phyloP scores from a whole-genome alignment of 2,888 invertebrate species.

The Dascillus cervinus region DNA sequence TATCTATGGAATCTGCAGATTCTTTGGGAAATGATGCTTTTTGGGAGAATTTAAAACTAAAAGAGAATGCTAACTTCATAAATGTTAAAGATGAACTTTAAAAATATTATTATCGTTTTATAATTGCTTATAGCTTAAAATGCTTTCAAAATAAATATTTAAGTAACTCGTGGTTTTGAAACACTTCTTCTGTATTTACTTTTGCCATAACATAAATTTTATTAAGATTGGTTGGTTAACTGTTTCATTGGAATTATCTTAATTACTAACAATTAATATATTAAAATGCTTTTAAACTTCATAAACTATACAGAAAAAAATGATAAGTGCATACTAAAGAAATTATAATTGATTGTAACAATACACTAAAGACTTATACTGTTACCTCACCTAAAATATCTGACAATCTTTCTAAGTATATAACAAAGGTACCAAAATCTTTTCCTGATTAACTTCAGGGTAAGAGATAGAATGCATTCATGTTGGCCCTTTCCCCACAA shows the following conservation, averaged over 20 bases:
- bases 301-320: no score
- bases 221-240: no score
- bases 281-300: no score
- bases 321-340: no score
- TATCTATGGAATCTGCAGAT: slow-evolving; percentile 41
- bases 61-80: slow-evolving; percentile 50
- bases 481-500: slow-evolving; percentile 79
- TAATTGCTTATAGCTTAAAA: no score
- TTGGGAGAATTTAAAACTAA: slow-evolving; percentile 54
- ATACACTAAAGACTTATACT: slow-evolving; percentile 47
- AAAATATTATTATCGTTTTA: no score
- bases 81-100: slow-evolving; percentile 43
- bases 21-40: slow-evolving; percentile 52
- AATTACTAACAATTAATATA: no score
- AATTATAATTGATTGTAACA: slow-evolving; percentile 5
- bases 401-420: slow-evolving; percentile 70
- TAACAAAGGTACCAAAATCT: slow-evolving; percentile 51
- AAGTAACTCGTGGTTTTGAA: no score
- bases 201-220: no score
- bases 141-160: no score
- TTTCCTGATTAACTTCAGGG: slow-evolving; percentile 51
- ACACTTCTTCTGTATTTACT: no score
- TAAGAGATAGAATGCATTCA: slow-evolving; percentile 74
- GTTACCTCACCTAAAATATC: slow-evolving; percentile 79
- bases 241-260: no score